Evolutionary conservation across 35 echinoderm and acorn worm species (phyloP).

Genomic region (Ophiothrix spiculata): DNA sequence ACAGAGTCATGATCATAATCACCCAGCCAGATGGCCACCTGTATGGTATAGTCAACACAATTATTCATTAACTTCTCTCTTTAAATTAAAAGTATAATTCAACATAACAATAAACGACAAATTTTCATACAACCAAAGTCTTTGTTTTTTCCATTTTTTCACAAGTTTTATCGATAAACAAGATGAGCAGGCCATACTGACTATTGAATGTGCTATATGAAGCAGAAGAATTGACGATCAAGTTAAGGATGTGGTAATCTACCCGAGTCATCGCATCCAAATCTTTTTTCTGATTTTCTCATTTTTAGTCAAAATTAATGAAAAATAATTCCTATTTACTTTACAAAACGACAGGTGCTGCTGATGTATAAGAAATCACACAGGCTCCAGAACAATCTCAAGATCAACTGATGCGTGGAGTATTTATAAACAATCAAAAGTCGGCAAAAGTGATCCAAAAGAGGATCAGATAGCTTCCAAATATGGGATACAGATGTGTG

Average conservation of each 20-base stretch:
- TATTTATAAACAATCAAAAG: neutral
- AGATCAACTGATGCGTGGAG: neutral
- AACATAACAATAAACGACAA: too few species aligned
- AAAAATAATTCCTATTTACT: neutral
- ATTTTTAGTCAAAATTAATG: neutral
- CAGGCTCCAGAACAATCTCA: neutral
- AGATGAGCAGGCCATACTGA: neutral
- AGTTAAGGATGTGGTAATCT: neutral
- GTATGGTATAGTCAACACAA: too few species aligned
- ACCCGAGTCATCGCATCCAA: neutral
- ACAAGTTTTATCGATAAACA: neutral
- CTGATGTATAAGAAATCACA: neutral
- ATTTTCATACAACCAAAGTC: too few species aligned
- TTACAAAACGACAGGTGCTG: neutral
- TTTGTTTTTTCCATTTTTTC: too few species aligned
- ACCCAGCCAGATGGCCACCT: neutral
- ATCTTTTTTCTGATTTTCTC: neutral
- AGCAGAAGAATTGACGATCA: neutral
- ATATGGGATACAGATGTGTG: neutral
- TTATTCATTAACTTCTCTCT: too few species aligned
- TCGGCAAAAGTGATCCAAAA: neutral
- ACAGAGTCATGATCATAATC: too few species aligned
- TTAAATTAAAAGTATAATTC: too few species aligned
- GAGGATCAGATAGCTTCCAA: constrained; percentile 1
- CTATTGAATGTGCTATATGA: neutral